Evolutionary conservation across 2,797 vertebrate genomes (phyloP), one percentile per base, ranked within the genome.

Genomic region (Brachymystax lenok): DNA sequence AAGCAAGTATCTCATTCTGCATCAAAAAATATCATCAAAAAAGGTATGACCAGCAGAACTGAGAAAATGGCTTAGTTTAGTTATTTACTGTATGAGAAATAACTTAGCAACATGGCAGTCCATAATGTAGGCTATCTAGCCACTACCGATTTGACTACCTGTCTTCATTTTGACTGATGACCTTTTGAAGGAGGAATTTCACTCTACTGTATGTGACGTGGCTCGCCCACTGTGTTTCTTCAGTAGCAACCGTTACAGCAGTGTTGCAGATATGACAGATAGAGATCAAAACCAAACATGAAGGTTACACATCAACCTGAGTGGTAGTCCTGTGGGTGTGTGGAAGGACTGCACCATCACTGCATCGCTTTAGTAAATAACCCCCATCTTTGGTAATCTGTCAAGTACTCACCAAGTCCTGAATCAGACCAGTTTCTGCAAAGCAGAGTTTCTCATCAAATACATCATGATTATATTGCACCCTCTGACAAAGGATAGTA

Each of bases 241-340:
- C 17, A 3, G 28, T 21, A 63, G 59, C 33, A 16, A 24, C 35
- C 24, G 14, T 24, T 28, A 14, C 35, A 19, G 14, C 35, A 16
- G n/a, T 12, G 24, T 68, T 73, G 72, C 70, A 69, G 14, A 73
- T 54, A 71, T 21, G 73, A 76, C 74, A 69, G 24, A 59, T 79
- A 77, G 59, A 64, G 83, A 84, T 84, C 77, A 69, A 78, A 83
- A 78, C 77, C 79, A 82, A 80, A 84, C 76, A 74, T 79, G 79
- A 79, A 46, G 40, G 40, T 46, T 46, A 74, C 73, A 72, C 61
- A 77, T 70, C 63, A 73, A 83, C 79, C 82, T 81, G 74, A 75
- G 70, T 69, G 76, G 79, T 80, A 83, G 77, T 75, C 82, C 40
- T 46, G 40, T 46, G 40, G 40, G 10, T 13, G 50, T 71, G 84